Evolutionary conservation across 2,888 invertebrate genomes (phyloP).

Genomic region (Athalia rosae): DNA sequence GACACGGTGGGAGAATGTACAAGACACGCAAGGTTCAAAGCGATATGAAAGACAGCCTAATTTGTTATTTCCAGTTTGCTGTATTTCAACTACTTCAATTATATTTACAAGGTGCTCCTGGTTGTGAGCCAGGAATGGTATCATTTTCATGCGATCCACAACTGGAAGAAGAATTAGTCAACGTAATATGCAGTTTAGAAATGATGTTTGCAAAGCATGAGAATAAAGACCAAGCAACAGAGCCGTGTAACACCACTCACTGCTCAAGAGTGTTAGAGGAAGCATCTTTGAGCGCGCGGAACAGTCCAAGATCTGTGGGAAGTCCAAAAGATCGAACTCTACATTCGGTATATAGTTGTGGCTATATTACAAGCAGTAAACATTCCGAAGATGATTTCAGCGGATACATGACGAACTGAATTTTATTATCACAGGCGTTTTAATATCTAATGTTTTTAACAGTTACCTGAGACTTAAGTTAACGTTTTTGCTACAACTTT

Average conservation of each 20-base stretch:
- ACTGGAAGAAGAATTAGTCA: slow-evolving; percentile 56
- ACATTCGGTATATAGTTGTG: slow-evolving; percentile 55
- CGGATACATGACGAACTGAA: slow-evolving; percentile 54
- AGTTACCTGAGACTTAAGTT: background rate
- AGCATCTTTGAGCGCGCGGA: slow-evolving; percentile 47
- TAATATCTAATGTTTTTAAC: background rate
- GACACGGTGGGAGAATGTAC: slow-evolving; percentile 57
- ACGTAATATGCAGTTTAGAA: slow-evolving; percentile 55
- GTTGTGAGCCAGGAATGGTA: slow-evolving; percentile 58
- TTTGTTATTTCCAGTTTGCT: background rate
- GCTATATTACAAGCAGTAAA: slow-evolving; percentile 51
- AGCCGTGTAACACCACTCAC: slow-evolving; percentile 25
- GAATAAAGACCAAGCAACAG: slow-evolving; percentile 31
- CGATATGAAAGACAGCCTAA: background rate
- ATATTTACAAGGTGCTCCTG: slow-evolving; percentile 53
- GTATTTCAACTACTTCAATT: background rate
- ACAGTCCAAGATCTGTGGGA: slow-evolving; percentile 45
- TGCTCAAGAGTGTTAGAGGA: slow-evolving; percentile 42
- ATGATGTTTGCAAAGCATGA: slow-evolving; percentile 50
- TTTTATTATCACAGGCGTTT: background rate
- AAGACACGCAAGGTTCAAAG: slow-evolving; percentile 56
- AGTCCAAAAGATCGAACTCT: slow-evolving; percentile 51
- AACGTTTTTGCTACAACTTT: background rate
- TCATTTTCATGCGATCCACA: slow-evolving; percentile 58
- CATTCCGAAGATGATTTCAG: slow-evolving; percentile 52